phyloP scores from a whole-genome alignment of 2,888 invertebrate genomes.

The Nebria salina region DNA sequence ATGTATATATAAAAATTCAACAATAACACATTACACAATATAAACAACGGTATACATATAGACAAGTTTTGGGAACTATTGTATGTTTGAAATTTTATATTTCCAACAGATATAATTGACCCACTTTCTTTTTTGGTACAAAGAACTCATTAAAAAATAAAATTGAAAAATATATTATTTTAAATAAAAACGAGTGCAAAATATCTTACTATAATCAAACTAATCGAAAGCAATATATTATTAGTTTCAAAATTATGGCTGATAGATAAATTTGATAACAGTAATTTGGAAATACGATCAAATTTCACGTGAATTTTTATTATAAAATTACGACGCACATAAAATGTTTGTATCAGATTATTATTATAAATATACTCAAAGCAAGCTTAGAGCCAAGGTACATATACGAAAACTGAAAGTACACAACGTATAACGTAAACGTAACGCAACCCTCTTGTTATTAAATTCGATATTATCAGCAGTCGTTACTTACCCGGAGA shows the following conservation, averaged over 20 bases:
- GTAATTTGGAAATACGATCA: neutral
- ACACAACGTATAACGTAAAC: neutral
- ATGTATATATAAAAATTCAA: neutral
- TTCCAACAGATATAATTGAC: neutral
- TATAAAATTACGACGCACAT: neutral
- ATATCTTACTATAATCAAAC: too few species aligned
- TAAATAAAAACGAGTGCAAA: neutral
- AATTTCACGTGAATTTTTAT: neutral
- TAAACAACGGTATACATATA: neutral
- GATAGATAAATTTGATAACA: too few species aligned
- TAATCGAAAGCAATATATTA: too few species aligned
- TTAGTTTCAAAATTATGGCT: too few species aligned
- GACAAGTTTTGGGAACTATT: neutral
- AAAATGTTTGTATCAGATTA: neutral
- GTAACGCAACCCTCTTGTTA: neutral
- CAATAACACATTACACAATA: neutral
- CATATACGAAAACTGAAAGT: neutral
- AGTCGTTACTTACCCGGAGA: neutral
- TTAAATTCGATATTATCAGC: constrained; percentile 1
- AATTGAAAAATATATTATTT: neutral
- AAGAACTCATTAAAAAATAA: neutral
- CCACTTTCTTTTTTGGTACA: neutral
- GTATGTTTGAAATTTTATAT: neutral
- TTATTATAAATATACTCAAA: neutral
- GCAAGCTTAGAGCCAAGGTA: neutral